Base-by-base conservation (phyloP, 2,113 vertebrate species). In the Hippocampus mohnikei region DNA sequence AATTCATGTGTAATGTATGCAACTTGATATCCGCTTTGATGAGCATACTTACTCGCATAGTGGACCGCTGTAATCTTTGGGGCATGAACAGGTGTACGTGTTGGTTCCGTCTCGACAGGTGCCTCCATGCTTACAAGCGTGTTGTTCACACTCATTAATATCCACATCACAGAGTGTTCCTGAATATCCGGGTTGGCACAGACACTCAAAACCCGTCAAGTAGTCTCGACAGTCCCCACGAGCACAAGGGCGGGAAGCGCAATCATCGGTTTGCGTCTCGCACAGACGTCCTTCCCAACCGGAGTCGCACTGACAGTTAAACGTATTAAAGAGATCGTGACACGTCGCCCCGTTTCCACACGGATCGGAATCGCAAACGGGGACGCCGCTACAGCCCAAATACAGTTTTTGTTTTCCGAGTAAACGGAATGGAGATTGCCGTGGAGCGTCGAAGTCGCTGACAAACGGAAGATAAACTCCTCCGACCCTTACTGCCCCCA, bases 261-360 rank as follows among this genome's bases (percentile, higher is more conserved):
- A 98, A 7, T 97, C 95, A 0, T 98, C 93, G 0, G 85, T 67
- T 55, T 93, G 86, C 0, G 67, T n/a, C 73, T 95, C 89, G 4
- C 96, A 98, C 3, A 66, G 86, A 0, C 5, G 81, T 0, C 96
- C 96, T 2, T 82, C 93, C 96, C 96, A 96, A 40, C 95, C 95
- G 0, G 76, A 25, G 0, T 81, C 2, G 68, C 96, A 98, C 53
- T 70, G 18, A 7, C 96, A 98, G 79, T 73, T 42, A 53, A 92
- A 94, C 42, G 84, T 58, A n/a, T 97, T 81, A 62, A 98, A 98
- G 50, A 94, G 84, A 79, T 98, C 96, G 41, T 85, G 42, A 41
- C 96, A 98, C 0, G 82, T 11, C 53, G 0, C 83, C 66, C 87
- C 88, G 0, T 95, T 92, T 27, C 90, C 88, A 80, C 96, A 98